phyloP scores from a whole-genome alignment of 2,113 vertebrate genomes.

The Festucalex cinctus region DNA sequence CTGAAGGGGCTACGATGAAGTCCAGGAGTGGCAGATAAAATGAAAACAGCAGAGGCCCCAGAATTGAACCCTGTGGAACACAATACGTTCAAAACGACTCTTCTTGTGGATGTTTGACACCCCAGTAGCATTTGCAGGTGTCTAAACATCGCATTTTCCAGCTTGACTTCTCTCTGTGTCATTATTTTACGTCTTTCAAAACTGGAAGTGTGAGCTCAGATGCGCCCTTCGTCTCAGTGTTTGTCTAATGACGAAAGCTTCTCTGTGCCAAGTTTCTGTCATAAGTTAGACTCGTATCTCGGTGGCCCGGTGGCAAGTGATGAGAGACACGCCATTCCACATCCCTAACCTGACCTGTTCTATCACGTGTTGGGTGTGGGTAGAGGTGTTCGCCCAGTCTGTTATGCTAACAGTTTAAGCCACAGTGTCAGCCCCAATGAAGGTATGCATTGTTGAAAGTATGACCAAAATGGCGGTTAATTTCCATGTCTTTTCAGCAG shows the following conservation, averaged over 20 bases:
- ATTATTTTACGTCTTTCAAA: conserved; percentile 18
- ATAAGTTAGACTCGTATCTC: conserved; percentile 31
- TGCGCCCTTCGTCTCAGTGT: conserved; percentile 65
- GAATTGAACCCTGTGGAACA: no score
- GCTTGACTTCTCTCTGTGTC: conserved; percentile 30
- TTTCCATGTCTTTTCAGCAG: conserved; percentile 70
- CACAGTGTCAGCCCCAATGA: conserved; percentile 43
- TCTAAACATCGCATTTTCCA: conserved; percentile 55
- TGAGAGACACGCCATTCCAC: conserved; percentile 63
- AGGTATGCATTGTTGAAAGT: conserved; percentile 71
- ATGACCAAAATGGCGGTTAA: conserved; percentile 55
- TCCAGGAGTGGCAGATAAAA: no score
- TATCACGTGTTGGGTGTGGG: conserved; percentile 50
- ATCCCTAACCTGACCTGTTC: conserved; percentile 60
- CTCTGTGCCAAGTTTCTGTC: conserved; percentile 75
- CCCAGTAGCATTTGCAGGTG: conserved; percentile 55
- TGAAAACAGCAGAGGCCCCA: no score
- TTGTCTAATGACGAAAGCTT: conserved; percentile 62
- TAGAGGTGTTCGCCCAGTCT: conserved; percentile 26
- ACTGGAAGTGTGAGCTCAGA: conserved; percentile 53
- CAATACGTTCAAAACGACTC: no score
- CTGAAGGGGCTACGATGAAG: no score
- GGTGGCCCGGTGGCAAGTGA: conserved; percentile 40
- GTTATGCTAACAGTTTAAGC: conserved; percentile 44
- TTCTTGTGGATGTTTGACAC: conserved; percentile 7